Evolutionary conservation across 2,888 invertebrate genomes (phyloP).

Genomic region (Ganaspis brasiliensis): DNA sequence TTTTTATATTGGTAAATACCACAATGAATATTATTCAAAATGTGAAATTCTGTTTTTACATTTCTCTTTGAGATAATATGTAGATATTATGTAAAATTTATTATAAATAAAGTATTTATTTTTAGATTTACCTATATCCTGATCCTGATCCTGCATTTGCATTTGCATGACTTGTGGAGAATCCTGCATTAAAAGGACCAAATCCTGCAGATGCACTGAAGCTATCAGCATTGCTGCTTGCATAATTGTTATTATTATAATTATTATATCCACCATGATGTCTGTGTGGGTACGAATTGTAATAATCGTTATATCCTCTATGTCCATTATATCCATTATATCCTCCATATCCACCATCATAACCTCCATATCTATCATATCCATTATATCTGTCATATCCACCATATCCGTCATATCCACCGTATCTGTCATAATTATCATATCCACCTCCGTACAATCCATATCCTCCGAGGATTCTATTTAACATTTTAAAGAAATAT

Average conservation of each 20-base stretch:
- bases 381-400: constrained; percentile 10
- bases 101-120: too few relatives aligned
- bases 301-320: constrained; percentile 45
- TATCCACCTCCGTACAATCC: neutral
- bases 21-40: too few relatives aligned
- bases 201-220: constrained; percentile 47
- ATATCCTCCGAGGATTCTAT: neutral
- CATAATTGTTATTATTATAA: constrained; percentile 41
- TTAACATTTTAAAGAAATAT: too few relatives aligned
- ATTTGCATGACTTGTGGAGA: constrained; percentile 41
- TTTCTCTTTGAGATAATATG: too few relatives aligned
- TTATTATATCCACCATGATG: constrained; percentile 50
- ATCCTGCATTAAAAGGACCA: constrained; percentile 33
- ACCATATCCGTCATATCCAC: neutral
- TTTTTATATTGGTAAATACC: too few relatives aligned
- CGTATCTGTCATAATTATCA: neutral
- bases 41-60: too few relatives aligned
- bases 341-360: constrained; percentile 20
- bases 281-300: constrained; percentile 52
- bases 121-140: neutral
- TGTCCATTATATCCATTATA: constrained; percentile 44
- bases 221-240: constrained; percentile 53
- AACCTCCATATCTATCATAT: neutral
- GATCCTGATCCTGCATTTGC: constrained; percentile 48
- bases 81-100: too few relatives aligned